Evolutionary conservation across 2,797 vertebrate genomes (phyloP), one percentile per base, ranked within the genome.

Genomic region (Limnodromus scolopaceus): DNA sequence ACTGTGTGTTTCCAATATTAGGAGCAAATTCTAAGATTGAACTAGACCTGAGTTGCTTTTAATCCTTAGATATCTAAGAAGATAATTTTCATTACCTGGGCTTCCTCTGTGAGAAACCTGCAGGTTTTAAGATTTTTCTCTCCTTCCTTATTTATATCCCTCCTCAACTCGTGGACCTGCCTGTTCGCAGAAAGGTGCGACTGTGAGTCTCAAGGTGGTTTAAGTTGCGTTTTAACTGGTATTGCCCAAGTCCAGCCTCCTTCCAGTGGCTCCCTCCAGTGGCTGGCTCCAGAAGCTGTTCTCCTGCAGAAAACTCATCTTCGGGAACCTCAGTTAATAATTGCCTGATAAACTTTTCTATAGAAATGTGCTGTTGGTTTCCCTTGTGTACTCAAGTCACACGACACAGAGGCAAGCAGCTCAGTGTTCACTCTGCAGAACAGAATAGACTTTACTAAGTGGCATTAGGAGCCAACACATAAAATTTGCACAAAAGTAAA

Each of bases 221-320:
- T 1, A 32, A 83, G 17, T 43, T 38, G 0, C 30, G 1, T 76
- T 91, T 51, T 27, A 13, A 36, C 11, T 0, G 74, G 4, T 63
- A 18, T 19, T 96, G 92, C 80, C 91, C 76, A 54, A 48, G 57
- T 4, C 58, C 81, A 70, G 58, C 45, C 95, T 78, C 76, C 90
- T n/a, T 36, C 54, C 80, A 61, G 94, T 34, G 28, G 69, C 93
- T 88, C 92, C 83, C 84, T 86, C 89, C 76, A 48, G 93, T 83
- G 94, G 86, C 48, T 92, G 63, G 51, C 57, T 87, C 70, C 85
- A 39, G 69, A 25, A 57, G 61, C 76, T 78, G 36, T 71, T 87
- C 81, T 46, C 16, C 80, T 55, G 41, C 54, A 9, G 53, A 86
- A 80, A 1, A 16, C 2, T 27, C 3, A 0, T 4, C 69, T 81